Evolutionary conservation across 2,888 invertebrate species (phyloP).

Genomic region (Drosophila austrosaltans): DNA sequence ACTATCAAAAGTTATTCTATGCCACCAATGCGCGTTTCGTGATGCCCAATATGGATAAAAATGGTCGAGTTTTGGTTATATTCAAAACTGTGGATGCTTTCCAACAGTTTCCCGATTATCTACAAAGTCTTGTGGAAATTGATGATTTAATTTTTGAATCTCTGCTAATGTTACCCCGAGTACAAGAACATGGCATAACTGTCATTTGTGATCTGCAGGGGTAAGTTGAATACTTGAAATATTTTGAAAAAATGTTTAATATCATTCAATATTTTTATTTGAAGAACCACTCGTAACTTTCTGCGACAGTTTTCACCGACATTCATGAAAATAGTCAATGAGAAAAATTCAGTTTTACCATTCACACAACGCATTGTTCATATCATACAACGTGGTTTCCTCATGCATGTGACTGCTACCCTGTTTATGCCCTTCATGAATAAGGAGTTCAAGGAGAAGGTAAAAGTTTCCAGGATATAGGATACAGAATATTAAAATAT

Average conservation of each 20-base stretch:
- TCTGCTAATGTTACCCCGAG: conserved; percentile 75
- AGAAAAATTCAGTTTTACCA: conserved; percentile 79
- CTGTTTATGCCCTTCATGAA: conserved; percentile 80
- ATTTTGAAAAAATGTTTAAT: not conserved
- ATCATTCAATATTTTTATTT: not conserved
- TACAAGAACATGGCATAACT: conserved; percentile 79
- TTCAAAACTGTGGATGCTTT: conserved; percentile 80
- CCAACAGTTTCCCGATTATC: conserved; percentile 77
- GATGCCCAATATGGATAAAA: conserved; percentile 78
- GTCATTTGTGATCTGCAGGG: conserved; percentile 80
- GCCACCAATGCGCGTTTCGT: conserved; percentile 75
- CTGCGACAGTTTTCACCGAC: conserved; percentile 73
- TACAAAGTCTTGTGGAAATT: conserved; percentile 79
- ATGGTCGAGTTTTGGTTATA: conserved; percentile 76
- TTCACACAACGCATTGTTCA: conserved; percentile 79
- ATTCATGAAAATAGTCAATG: conserved; percentile 75
- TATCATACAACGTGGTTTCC: conserved; percentile 78
- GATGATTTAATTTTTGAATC: conserved; percentile 82
- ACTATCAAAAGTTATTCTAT: conserved; percentile 74
- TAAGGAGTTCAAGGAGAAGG: conserved; percentile 78
- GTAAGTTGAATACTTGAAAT: conserved; percentile 54
- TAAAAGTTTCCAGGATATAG: conserved; percentile 38
- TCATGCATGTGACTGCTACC: conserved; percentile 77
- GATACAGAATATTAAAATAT: no score
- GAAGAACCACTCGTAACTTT: conserved; percentile 77